Conservation (phyloP, 2,888 invertebrate species). For the Ophion slaviceki region DNA sequence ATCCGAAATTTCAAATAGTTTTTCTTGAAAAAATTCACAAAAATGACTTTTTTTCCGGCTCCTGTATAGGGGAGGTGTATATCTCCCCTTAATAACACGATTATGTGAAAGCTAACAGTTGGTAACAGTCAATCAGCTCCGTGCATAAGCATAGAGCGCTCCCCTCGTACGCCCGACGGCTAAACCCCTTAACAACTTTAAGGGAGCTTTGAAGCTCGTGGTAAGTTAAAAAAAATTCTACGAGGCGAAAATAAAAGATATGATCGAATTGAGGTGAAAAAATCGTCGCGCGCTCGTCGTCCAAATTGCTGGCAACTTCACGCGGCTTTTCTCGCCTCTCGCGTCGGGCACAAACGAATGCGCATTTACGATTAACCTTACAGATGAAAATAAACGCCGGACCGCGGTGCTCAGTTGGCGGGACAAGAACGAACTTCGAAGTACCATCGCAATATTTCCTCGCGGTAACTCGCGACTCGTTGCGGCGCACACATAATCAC, state of each 20-base stretch:
- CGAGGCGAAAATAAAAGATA: neutral
- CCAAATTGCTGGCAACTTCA: conserved; percentile 19
- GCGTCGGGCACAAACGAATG: conserved; percentile 56
- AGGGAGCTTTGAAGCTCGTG: no score
- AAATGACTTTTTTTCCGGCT: no score
- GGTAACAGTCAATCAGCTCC: no score
- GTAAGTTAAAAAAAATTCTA: neutral
- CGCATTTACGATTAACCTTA: conserved; percentile 73
- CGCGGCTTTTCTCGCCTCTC: conserved; percentile 27
- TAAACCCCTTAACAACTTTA: no score
- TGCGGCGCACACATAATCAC: conserved; percentile 65
- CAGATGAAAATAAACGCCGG: conserved; percentile 78
- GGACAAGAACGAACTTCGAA: conserved; percentile 65
- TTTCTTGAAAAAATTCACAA: no score
- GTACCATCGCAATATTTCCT: conserved; percentile 73
- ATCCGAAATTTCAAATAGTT: no score
- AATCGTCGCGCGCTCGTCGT: conserved; percentile 12
- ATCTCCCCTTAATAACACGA: no score
- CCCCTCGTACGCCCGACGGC: no score
- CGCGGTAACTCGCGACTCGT: conserved; percentile 59
- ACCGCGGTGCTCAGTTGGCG: conserved; percentile 68
- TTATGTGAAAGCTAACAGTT: no score
- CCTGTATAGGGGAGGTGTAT: no score
- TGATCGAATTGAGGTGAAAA: conserved; percentile 3
- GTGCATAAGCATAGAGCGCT: no score